Evolutionary conservation across 2,888 invertebrate genomes (phyloP), one percentile per base, ranked within the genome.

Genomic region (Plagodis dolabraria): DNA sequence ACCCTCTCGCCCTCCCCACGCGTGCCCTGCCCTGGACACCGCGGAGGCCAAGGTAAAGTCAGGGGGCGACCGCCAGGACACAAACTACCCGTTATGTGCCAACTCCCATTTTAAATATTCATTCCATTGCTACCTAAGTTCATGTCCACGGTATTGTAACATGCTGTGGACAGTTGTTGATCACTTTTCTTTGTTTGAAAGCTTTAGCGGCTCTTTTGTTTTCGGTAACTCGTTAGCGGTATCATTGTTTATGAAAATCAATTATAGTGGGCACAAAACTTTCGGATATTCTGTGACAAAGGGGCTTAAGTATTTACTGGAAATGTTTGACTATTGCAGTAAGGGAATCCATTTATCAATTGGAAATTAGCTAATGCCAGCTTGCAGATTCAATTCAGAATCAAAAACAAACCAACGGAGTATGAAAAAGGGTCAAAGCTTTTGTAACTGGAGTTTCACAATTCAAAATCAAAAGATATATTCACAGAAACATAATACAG

Each of bases 11-110:
- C 68, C 70, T 57, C 68, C 61, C 74, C 68, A 74, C 70, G 70
- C 72, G 70, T 69, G 68, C 70, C 73, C 63, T 61, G 64, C 64
- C 71, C 71, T 68, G 64, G 68, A 65, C 69, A 70, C 72, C 76
- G 67, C 70, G 72, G 61, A 65, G 71, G 73, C 72, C 79, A 83
- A 91, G 92, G 91, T 91, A 92, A 92, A 85, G 82, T 84, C 85
- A 78, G 85, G 89, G 85, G 88, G 85, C 88, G 87, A 86, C 75
- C 86, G 76, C 77, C 82, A 81, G 89, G 87, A 82, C 81, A 80
- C 85, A 76, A 22, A 22, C 22, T 82, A 83, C 80, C 84, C 83
- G 82, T 82, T 86, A 86, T 86, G 85, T 88, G 85, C 87, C 83
- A 85, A 75, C 83, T 86, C 86, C 81, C 83, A 80, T 87, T 88